A percentile compares a stretch with the other conserved stretches of the same genome.
Conservation (phyloP, 2,888 invertebrate genomes). For the Eupithecia subfuscata region DNA sequence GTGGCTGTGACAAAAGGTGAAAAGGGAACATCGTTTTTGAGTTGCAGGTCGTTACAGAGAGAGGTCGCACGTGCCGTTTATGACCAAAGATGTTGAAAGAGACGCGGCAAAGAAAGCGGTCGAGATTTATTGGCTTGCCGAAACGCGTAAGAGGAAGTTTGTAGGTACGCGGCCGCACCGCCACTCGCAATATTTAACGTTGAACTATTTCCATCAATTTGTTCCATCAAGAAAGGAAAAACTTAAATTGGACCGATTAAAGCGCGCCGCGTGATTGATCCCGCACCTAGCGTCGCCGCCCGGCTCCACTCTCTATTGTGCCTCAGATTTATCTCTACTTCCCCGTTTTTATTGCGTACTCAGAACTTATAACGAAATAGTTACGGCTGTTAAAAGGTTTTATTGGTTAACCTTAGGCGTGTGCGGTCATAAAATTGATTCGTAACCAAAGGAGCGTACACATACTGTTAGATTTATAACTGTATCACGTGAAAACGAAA, state of each 20-base stretch:
- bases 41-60: conserved; percentile 70
- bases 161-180: conserved; percentile 59
- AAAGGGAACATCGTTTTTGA: conserved; percentile 65
- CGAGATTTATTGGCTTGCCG: conserved; percentile 72
- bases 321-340: conserved; percentile 80
- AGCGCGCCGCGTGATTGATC: conserved; percentile 74
- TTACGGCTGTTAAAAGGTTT: conserved; percentile 84
- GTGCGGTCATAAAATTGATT: conserved; percentile 82
- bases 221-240: conserved; percentile 72
- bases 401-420: conserved; percentile 83
- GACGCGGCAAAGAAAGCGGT: conserved; percentile 67
- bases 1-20: conserved; percentile 52
- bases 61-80: conserved; percentile 73
- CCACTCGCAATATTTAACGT: conserved; percentile 70
- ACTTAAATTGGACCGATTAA: conserved; percentile 78
- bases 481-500: conserved; percentile 80
- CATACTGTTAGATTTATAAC: conserved; percentile 79
- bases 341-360: conserved; percentile 82
- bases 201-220: conserved; percentile 77
- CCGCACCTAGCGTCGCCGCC: conserved; percentile 55
- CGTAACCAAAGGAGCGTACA: conserved; percentile 80
- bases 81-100: conserved; percentile 71
- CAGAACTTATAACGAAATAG: conserved; percentile 83
- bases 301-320: conserved; percentile 60
- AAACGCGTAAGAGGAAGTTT: conserved; percentile 73